phyloP scores from a whole-genome alignment of 2,888 invertebrate species.

The Polyommatus icarus region DNA sequence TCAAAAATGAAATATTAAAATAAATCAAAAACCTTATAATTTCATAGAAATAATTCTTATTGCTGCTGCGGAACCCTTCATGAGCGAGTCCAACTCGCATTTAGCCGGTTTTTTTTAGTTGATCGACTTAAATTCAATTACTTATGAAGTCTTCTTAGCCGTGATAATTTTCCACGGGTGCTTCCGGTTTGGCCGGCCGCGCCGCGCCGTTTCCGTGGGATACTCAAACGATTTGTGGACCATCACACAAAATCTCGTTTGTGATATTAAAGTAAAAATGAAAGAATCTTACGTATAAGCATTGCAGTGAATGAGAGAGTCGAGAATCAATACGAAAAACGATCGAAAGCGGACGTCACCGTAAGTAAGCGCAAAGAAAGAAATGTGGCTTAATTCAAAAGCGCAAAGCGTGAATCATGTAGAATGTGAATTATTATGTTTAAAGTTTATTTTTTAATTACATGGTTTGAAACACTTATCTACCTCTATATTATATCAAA shows the following conservation, averaged over 20 bases:
- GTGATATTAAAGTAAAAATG: constrained; percentile 14
- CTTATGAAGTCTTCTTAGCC: no score
- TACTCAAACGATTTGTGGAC: no score
- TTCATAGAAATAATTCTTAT: no score
- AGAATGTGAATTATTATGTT: neutral
- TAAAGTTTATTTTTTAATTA: neutral
- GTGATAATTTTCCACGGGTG: no score
- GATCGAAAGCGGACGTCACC: constrained; percentile 47
- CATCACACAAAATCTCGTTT: neutral
- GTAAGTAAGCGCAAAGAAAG: constrained; percentile 41
- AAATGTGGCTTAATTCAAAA: constrained; percentile 40
- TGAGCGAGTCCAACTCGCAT: no score
- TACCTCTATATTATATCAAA: neutral
- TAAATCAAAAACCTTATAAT: no score
- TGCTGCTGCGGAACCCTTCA: no score
- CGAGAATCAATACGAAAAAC: constrained; percentile 48
- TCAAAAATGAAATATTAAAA: no score
- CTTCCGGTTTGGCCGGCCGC: no score
- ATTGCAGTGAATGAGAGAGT: constrained; percentile 33
- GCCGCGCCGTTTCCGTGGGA: no score
- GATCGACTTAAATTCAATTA: no score
- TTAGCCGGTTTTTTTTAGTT: no score
- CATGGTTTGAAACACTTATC: neutral
- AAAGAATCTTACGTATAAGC: constrained; percentile 34
- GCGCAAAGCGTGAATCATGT: constrained; percentile 26